These are phyloP conservation scores for Apodemus agrarius DNA, from an alignment of 2,797 vertebrate species.

Conservation along the genomic window DNA sequence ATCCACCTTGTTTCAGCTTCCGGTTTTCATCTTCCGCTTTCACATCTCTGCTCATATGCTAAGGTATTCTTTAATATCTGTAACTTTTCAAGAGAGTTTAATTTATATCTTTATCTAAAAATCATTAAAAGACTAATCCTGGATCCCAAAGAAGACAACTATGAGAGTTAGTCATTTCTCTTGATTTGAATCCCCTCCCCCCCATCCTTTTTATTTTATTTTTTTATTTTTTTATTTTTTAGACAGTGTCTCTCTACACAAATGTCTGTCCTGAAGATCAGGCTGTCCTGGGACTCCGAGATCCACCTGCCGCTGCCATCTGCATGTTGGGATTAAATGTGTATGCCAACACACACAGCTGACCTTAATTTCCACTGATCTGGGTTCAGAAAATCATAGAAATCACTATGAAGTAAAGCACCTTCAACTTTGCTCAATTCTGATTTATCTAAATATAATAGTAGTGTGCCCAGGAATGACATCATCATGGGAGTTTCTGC, in stretches of 20 bases:
- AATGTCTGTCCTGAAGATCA: not conserved
- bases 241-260: not conserved
- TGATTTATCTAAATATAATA: not conserved
- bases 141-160: not conserved
- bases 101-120: slow-evolving; percentile 40
- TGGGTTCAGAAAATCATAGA: not conserved
- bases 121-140: slow-evolving; percentile 1
- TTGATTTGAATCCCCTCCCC: not conserved
- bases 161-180: not conserved
- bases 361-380: slow-evolving; percentile 29
- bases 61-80: slow-evolving; percentile 24
- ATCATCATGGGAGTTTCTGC: not conserved
- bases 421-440: not conserved
- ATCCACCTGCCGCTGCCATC: not conserved
- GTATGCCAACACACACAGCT: not conserved
- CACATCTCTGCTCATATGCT: not conserved
- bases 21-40: slow-evolving; percentile 25
- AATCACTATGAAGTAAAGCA: slow-evolving; percentile 32
- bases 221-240: too few species aligned
- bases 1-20: not conserved
- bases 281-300: not conserved
- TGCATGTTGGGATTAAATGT: not conserved
- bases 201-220: too few species aligned
- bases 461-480: not conserved
- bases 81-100: slow-evolving; percentile 40